Percentiles rank a stretch among this genome's conserved stretches.
These are phyloP conservation scores for Fissipunctia ypsillon DNA, from an alignment of 2,888 invertebrate species.

Conservation along the genomic window DNA sequence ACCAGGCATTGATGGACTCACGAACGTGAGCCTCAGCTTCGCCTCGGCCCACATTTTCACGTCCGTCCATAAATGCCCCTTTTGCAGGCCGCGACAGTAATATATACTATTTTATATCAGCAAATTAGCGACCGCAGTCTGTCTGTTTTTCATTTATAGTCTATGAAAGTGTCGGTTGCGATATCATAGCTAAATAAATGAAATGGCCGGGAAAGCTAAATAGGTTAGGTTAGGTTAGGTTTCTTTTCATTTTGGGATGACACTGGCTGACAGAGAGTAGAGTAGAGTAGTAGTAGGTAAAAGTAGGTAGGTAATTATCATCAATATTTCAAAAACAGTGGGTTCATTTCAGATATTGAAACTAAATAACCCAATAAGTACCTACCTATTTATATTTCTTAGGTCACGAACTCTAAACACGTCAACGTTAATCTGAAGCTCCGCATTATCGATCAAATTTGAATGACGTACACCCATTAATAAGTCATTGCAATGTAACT, in stretches of 20 bases:
- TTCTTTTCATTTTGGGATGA: background rate
- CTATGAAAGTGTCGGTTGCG: background rate
- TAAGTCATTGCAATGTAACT: background rate
- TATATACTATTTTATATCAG: background rate
- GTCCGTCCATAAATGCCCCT: too few species aligned
- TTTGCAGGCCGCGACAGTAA: too few species aligned
- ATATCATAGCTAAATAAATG: background rate
- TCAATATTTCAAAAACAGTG: constrained; percentile 26
- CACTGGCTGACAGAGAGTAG: constrained; percentile 23
- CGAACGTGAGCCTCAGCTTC: too few species aligned
- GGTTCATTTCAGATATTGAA: constrained; percentile 21
- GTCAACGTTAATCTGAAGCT: constrained; percentile 21
- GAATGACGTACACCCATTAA: background rate
- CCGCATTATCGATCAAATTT: background rate
- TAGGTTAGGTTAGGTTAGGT: background rate
- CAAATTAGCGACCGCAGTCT: background rate
- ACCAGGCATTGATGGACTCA: too few species aligned
- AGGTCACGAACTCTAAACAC: constrained; percentile 50
- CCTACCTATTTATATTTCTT: constrained; percentile 29
- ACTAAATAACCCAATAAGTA: constrained; percentile 35
- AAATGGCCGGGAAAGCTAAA: background rate
- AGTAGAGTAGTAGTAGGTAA: too few species aligned
- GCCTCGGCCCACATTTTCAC: too few species aligned
- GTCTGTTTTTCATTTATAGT: background rate
- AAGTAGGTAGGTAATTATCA: constrained; percentile 27